Base-by-base conservation (phyloP, 2,113 vertebrate genomes). In the Neolamprologus falcicula region DNA sequence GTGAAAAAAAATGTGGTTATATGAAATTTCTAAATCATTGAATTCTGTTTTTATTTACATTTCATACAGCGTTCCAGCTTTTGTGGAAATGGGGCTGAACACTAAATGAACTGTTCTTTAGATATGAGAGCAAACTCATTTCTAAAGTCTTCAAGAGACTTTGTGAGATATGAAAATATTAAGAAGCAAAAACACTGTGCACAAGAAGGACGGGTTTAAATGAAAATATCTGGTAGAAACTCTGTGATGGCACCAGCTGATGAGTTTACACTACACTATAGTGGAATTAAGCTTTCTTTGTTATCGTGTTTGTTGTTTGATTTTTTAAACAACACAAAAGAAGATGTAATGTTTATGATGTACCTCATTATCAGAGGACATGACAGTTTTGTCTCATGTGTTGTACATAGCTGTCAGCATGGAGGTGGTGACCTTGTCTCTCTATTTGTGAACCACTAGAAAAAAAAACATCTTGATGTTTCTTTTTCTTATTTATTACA, bases 321-420 rank as follows among this genome's bases (percentile, higher is more conserved):
- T 71, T 24, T 71, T 71, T 71, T 71, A 21, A 68, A 21, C n/a
- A 71, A 9, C 35, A 71, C 13, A 42, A 16, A 71, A 42, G 12
- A 71, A 71, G 66, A 42, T 42, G n/a, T 4, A 42, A 71, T 6
- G 66, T 42, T 71, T 71, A 24, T 2, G n/a, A 73, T 73, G 66
- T 45, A 26, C 8, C 66, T 17, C 66, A 73, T 45, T 26, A 26
- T 42, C 13, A 21, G 37, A 5, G 37, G 5, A 14, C 37, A 73
- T 16, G 66, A 21, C 35, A 71, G n/a, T 71, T 71, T 7, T 45
- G 35, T 73, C 66, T 45, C n/a, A 73, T 73, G 19, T 40, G n/a
- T 9, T 71, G 35, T 45, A 10, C 13, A 26, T 1, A 24, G 63
- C 12, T 71, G 5, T 68, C 11, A 68, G 35, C 3, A 0, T 68